These are phyloP conservation scores for Nemopilema nomurai DNA, from an alignment of 30 jellyfish, hydroid and myxozoan species.

Conservation along the genomic window DNA sequence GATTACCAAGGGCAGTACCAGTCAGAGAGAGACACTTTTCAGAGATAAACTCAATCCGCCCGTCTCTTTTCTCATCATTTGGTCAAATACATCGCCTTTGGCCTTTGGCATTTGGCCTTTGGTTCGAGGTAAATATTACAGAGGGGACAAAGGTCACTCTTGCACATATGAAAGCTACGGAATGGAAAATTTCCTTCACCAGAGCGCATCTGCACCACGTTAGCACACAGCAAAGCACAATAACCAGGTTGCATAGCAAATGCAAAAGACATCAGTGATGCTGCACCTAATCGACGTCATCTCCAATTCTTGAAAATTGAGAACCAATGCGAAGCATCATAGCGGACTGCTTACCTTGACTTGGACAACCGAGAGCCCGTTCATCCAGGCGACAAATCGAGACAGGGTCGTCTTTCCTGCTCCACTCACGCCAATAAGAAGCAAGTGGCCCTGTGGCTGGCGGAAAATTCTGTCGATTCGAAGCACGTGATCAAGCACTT, in stretches of 20 bases:
- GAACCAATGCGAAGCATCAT: too few species aligned
- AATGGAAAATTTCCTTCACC: too few species aligned
- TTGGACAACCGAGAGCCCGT: conserved; percentile 97
- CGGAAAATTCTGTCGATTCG: conserved; percentile 97
- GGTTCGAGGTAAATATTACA: too few species aligned
- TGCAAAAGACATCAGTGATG: too few species aligned
- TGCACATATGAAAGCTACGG: too few species aligned
- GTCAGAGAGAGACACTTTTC: conserved; percentile 17
- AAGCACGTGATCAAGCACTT: conserved; percentile 96
- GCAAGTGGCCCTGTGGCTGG: conserved; percentile 97
- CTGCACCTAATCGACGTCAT: conserved; percentile 1
- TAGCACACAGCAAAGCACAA: too few species aligned
- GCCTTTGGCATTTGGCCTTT: too few species aligned
- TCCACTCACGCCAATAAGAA: conserved; percentile 98
- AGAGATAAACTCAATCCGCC: conserved; percentile 28
- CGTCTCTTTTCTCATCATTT: conserved; percentile 41
- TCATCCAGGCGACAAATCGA: conserved; percentile 99
- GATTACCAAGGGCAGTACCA: not conserved
- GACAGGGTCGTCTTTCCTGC: conserved; percentile 99
- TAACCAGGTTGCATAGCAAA: too few species aligned
- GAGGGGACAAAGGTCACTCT: too few species aligned
- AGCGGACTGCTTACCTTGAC: conserved; percentile 73
- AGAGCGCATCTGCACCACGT: too few species aligned
- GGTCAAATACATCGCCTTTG: too few species aligned
- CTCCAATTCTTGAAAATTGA: too few species aligned